Conservation (phyloP, 2,113 vertebrate species). For the Eurypyga helias region DNA sequence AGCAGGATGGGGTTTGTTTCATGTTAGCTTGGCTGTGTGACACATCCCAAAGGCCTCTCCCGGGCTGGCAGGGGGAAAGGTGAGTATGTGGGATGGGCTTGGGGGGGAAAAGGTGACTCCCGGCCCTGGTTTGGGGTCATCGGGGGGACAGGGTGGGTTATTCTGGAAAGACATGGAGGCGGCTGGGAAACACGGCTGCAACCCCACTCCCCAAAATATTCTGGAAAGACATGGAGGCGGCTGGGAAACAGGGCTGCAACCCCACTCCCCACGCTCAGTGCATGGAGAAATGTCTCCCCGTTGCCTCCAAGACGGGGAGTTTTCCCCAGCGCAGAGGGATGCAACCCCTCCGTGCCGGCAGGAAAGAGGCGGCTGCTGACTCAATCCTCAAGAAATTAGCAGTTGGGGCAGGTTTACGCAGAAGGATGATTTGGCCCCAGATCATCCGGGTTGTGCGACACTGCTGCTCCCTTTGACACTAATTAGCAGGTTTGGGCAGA, state of each 20-base stretch:
- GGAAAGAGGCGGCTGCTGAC: constrained; percentile 3
- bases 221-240: rapidly evolving
- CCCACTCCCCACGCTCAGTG: rapidly evolving
- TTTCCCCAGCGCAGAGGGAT: neutral
- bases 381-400: neutral
- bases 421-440: neutral
- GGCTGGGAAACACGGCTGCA: rapidly evolving
- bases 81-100: neutral
- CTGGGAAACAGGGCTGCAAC: neutral
- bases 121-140: neutral
- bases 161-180: neutral
- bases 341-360: neutral
- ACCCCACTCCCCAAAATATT: neutral
- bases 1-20: neutral
- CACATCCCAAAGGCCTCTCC: neutral
- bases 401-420: constrained; percentile 15
- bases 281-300: neutral
- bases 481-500: constrained; percentile 47
- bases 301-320: rapidly evolving
- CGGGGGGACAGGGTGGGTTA: neutral
- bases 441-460: neutral
- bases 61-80: neutral
- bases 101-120: neutral
- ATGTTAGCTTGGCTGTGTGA: neutral
- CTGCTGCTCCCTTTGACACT: constrained; percentile 10